Conservation (phyloP, 2,888 invertebrate genomes). For the Linhomoeus sp. region DNA sequence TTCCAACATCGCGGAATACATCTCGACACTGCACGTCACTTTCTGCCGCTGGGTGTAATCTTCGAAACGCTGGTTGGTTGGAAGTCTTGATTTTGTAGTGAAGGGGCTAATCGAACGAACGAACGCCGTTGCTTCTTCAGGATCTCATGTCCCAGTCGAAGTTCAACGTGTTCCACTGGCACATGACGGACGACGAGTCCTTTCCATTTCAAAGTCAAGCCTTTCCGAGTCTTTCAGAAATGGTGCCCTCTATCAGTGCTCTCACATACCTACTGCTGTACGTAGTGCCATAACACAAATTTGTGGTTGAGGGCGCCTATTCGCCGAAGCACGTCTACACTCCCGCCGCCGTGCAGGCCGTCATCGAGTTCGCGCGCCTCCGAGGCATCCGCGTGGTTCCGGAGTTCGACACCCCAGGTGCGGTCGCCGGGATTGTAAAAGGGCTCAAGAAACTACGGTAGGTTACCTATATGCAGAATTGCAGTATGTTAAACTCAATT, state of each 20-base stretch:
- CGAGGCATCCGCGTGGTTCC: conserved; percentile 67
- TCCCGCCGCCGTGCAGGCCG: conserved; percentile 38
- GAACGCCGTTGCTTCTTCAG: too few relatives aligned
- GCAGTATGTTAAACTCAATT: too few relatives aligned
- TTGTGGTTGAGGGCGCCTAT: conserved; percentile 17
- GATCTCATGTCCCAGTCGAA: conserved; percentile 78
- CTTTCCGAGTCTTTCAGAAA: conserved; percentile 49
- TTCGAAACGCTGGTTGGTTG: conserved; percentile 40
- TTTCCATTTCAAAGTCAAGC: conserved; percentile 62
- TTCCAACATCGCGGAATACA: conserved; percentile 62
- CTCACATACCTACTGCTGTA: too few relatives aligned
- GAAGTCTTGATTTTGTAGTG: too few relatives aligned
- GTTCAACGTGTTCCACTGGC: conserved; percentile 84
- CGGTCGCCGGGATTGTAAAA: too few relatives aligned
- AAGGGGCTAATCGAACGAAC: too few relatives aligned
- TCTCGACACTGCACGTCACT: conserved; percentile 71
- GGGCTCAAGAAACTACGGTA: too few relatives aligned
- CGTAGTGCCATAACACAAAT: too few relatives aligned
- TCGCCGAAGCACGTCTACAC: conserved; percentile 16
- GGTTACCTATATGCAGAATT: too few relatives aligned
- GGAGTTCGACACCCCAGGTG: conserved; percentile 80
- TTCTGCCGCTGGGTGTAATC: conserved; percentile 46
- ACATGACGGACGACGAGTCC: conserved; percentile 75
- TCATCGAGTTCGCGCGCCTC: conserved; percentile 54
- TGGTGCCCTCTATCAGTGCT: too few relatives aligned